Conservation (phyloP, 2,888 invertebrate genomes). For the Teleiodes luculella region DNA sequence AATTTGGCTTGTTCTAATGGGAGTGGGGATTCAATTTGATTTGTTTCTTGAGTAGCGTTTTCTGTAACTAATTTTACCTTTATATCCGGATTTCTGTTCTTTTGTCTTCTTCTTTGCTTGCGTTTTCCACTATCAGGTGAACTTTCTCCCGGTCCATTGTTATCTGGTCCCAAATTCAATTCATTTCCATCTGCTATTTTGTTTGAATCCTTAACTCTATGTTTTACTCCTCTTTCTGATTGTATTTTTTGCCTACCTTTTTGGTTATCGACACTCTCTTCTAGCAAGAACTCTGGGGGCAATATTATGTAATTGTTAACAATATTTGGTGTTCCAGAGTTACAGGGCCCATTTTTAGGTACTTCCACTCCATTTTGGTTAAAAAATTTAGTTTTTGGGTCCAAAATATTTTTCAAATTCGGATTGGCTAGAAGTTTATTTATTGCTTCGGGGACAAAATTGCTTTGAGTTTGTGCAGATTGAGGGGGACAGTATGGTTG, state of each 20-base stretch:
- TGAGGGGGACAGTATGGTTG: not conserved
- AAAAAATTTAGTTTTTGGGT: conserved; percentile 31
- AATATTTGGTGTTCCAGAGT: conserved; percentile 29
- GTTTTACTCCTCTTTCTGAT: conserved; percentile 20
- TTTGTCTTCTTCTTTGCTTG: conserved; percentile 5
- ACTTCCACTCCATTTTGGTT: conserved; percentile 35
- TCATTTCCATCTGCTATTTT: conserved; percentile 11
- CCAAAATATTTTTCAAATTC: conserved; percentile 32
- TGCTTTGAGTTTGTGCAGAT: conserved; percentile 19
- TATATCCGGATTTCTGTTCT: not conserved
- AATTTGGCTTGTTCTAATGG: not conserved
- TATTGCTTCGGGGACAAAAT: conserved; percentile 36
- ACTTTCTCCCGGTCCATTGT: too few relatives aligned
- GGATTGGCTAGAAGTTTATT: conserved; percentile 38
- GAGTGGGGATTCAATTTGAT: not conserved
- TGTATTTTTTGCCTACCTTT: not conserved
- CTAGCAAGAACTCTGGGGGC: conserved; percentile 34
- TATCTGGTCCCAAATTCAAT: not conserved
- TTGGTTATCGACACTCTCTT: conserved; percentile 3
- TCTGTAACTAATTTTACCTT: conserved; percentile 13
- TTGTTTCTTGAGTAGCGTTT: not conserved
- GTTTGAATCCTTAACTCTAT: not conserved
- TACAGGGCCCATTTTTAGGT: conserved; percentile 16
- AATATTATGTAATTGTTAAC: conserved; percentile 45
- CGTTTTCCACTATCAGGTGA: too few relatives aligned